These are phyloP conservation scores for Matsumurasca onukii DNA, from an alignment of 1,140 invertebrate species.

Conservation along the genomic window DNA sequence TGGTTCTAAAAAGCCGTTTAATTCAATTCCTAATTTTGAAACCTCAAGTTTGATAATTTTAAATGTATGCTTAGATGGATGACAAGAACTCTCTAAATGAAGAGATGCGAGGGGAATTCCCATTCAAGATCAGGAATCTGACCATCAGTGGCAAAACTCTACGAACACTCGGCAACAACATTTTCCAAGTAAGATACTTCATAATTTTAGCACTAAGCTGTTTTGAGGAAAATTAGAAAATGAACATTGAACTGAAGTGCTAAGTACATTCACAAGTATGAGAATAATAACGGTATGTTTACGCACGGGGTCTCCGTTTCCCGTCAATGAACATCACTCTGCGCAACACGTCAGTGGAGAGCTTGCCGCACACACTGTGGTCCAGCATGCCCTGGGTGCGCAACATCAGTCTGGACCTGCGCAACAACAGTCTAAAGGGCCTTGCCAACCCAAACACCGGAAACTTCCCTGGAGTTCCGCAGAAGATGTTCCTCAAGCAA, in stretches of 20 bases:
- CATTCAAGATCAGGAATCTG: conserved; percentile 72
- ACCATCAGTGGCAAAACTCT: conserved; percentile 69
- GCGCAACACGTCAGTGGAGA: conserved; percentile 66
- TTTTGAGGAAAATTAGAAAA: no score
- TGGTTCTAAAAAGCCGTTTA: no score
- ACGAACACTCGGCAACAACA: conserved; percentile 59
- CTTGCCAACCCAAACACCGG: conserved; percentile 74
- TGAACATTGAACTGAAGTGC: no score
- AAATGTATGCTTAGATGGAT: conserved; percentile 25
- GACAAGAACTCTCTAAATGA: conserved; percentile 47
- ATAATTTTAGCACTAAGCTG: no score
- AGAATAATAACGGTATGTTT: no score
- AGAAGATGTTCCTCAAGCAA: conserved; percentile 72
- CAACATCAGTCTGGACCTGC: conserved; percentile 72
- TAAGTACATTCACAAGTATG: no score
- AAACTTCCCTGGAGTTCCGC: conserved; percentile 66
- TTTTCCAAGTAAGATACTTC: conserved; percentile 59
- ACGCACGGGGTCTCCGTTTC: conserved; percentile 67
- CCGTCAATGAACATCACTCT: conserved; percentile 63
- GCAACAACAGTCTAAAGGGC: conserved; percentile 64
- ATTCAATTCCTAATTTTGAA: no score
- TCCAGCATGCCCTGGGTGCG: conserved; percentile 58
- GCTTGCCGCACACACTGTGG: conserved; percentile 63
- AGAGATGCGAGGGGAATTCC: conserved; percentile 70
- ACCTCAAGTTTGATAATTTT: no score